A percentile compares a stretch with the other conserved stretches of the same genome.
These are phyloP conservation scores for Oryzaephilus surinamensis DNA, from an alignment of 1,140 invertebrate species.

Conservation along the genomic window DNA sequence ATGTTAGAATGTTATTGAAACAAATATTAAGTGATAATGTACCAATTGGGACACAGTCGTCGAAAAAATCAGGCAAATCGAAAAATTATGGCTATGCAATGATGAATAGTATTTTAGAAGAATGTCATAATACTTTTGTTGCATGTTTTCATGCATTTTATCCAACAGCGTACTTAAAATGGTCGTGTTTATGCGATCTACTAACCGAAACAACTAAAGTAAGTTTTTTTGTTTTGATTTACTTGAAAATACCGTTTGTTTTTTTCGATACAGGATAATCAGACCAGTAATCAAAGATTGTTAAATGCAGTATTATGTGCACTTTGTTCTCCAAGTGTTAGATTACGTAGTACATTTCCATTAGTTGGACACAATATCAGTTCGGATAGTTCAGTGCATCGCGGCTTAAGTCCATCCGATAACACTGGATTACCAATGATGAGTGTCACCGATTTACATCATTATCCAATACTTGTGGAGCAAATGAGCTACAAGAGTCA, in stretches of 20 bases:
- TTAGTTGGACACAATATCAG: conserved; percentile 43
- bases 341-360: conserved; percentile 68
- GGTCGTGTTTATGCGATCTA: conserved; percentile 82
- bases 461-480: conserved; percentile 69
- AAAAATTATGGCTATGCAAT: conserved; percentile 41
- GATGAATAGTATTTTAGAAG: conserved; percentile 66
- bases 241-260: background rate
- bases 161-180: conserved; percentile 85
- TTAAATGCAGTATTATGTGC: conserved; percentile 73
- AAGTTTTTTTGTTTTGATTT: conserved; percentile 29
- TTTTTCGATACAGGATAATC: conserved; percentile 26
- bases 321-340: conserved; percentile 65
- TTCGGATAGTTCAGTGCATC: conserved; percentile 42
- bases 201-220: conserved; percentile 70
- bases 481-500: conserved; percentile 70
- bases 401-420: conserved; percentile 54
- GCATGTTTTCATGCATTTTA: conserved; percentile 93
- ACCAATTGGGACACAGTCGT: conserved; percentile 33
- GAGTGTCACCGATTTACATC: conserved; percentile 58
- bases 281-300: conserved; percentile 55
- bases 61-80: conserved; percentile 17
- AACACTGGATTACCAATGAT: conserved; percentile 59
- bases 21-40: conserved; percentile 71
- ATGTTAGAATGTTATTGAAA: conserved; percentile 71
- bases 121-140: conserved; percentile 84